Percentiles rank a stretch among this genome's conserved stretches.
Conservation (phyloP, 1,140 invertebrate genomes). For the Anastrepha ludens region DNA sequence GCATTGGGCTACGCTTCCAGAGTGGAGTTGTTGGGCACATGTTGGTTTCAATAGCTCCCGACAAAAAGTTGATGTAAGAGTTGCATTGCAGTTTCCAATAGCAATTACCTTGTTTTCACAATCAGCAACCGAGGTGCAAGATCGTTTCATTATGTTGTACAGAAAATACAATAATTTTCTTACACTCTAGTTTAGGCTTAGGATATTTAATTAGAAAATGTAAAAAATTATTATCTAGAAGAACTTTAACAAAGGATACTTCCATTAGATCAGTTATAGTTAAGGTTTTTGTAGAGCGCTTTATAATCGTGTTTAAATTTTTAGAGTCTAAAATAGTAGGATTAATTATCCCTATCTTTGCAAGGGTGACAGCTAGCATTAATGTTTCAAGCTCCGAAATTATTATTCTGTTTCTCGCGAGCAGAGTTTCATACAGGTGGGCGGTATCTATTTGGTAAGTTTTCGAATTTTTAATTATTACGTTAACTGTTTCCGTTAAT, state of each 20-base stretch:
- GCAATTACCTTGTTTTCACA: slow-evolving; percentile 54
- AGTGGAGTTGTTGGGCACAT: slow-evolving; percentile 56
- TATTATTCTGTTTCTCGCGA: too few species aligned
- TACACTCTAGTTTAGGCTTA: slow-evolving; percentile 57
- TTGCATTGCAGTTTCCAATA: slow-evolving; percentile 56
- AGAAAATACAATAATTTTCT: slow-evolving; percentile 57
- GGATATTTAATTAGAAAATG: slow-evolving; percentile 60
- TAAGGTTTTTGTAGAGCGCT: slow-evolving; percentile 1
- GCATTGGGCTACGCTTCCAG: slow-evolving; percentile 56
- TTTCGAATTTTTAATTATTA: too few species aligned
- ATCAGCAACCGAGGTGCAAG: slow-evolving; percentile 55
- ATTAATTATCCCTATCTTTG: too few species aligned
- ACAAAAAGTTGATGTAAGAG: slow-evolving; percentile 53
- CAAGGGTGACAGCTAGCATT: too few species aligned
- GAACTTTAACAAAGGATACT: slow-evolving; percentile 49
- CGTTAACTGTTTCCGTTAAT: too few species aligned
- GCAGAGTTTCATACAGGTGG: too few species aligned
- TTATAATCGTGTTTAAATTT: too few species aligned
- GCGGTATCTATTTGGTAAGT: too few species aligned
- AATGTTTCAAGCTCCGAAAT: too few species aligned
- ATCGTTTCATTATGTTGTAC: slow-evolving; percentile 45
- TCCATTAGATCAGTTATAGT: slow-evolving; percentile 49
- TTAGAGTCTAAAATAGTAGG: too few species aligned
- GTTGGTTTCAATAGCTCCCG: slow-evolving; percentile 54
- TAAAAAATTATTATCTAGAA: slow-evolving; percentile 59